Base-by-base conservation (phyloP, 2,113 vertebrate genomes). In the Hoplias malabaricus region DNA sequence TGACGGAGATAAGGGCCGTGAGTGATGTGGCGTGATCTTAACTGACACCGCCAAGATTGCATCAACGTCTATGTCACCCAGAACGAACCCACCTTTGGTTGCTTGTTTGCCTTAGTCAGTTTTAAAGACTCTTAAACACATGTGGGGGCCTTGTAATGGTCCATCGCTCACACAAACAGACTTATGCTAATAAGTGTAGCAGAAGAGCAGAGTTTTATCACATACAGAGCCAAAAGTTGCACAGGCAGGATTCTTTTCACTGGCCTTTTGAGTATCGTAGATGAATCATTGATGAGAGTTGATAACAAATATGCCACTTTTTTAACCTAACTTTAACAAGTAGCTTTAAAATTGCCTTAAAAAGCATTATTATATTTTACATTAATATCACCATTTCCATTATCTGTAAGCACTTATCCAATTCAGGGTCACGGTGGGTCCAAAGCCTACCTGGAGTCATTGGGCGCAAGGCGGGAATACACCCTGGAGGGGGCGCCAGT, bases 1-100 rank as follows among this genome's bases (percentile, higher is more conserved):
- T 59, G 48, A 56, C 42, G 13, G 73, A 57, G 73, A 78, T 65
- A 74, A 48, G 36, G 10, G 25, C 38, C 31, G 13, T 78, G 70
- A 75, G 34, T 53, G 40, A 62, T 74, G 65, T 7, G 12, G 54
- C 69, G 11, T 16, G 75, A 78, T 74, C 80, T 33, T 62, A 25
- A 56, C 57, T 53, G 78, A 70, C 36, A 38, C 21, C 12, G 34
- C 48, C 34, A 27, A 40, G 69, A 80, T 71, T 69, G 75, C 25
- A 36, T 73, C 53, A 69, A 25, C 23, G 63, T 50, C 36, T 12
- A 9, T 8, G 7, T 65, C 23, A 9, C 34, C n/a, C 25, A 33
- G 23, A 75, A 66, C 19, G 31, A 40, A 19, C 69, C 50, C 38
- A 19, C 56, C 36, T 43, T n/a, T 2, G 33, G 21, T 48, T 38